Percentiles rank a stretch among this genome's conserved stretches.
These are phyloP conservation scores for Pocillopora meandrina DNA, from an alignment of 92 coral and sea anemone species.

Conservation along the genomic window DNA sequence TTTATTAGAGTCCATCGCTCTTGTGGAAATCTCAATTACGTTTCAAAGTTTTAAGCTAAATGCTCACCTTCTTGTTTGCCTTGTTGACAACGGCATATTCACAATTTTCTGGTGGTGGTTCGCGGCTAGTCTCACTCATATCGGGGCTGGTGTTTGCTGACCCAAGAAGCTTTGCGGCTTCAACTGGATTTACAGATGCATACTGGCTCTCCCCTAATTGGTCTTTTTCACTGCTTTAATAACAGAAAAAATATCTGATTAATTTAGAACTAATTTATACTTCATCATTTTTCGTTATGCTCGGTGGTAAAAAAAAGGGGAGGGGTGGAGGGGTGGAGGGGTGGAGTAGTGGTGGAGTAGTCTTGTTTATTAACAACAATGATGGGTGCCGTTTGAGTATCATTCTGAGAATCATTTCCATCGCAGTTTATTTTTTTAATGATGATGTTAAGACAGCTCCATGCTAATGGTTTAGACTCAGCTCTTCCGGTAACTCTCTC, in stretches of 20 bases:
- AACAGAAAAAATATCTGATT: background rate
- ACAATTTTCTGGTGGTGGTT: background rate
- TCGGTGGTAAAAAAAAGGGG: background rate
- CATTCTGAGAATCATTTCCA: too few relatives aligned
- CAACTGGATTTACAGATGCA: constrained; percentile 6
- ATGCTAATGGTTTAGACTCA: too few relatives aligned
- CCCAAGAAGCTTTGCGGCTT: constrained; percentile 27
- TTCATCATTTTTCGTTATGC: too few relatives aligned
- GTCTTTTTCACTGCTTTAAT: background rate
- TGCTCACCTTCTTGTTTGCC: constrained; percentile 3
- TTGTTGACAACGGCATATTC: constrained; percentile 26
- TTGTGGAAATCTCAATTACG: background rate
- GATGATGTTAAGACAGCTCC: too few relatives aligned
- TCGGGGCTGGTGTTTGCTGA: background rate
- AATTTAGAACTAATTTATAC: background rate
- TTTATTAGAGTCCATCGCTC: too few relatives aligned
- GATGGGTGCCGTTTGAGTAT: too few relatives aligned
- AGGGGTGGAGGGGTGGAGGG: too few relatives aligned
- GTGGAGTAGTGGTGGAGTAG: background rate
- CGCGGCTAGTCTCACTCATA: background rate
- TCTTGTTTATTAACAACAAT: too few relatives aligned
- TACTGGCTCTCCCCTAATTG: constrained; percentile 1
- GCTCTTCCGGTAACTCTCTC: too few relatives aligned
- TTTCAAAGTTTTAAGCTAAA: background rate
- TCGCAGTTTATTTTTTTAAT: too few relatives aligned